Evolutionary conservation across 2,888 invertebrate species (phyloP), one percentile per base, ranked within the genome.

Genomic region (Perdita meconis): DNA sequence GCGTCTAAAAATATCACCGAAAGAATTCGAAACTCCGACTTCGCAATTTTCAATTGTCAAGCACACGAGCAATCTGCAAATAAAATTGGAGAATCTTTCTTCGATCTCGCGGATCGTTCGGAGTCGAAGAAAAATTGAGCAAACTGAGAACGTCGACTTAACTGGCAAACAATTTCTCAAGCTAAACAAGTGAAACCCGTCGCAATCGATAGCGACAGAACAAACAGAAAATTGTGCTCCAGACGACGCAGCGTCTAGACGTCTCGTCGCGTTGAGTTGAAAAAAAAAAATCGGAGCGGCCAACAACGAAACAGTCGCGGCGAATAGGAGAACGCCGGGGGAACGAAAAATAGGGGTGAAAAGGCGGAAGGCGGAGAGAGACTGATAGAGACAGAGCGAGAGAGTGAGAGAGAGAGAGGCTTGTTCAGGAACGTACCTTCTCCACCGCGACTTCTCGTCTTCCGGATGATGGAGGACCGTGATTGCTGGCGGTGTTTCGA

Each of bases 401-500:
- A n/a, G n/a, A 8, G 47, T 12, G 47, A 19, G 22, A 3, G 19
- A 47, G 13, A 36, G 10, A 2, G 26, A 30, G 5, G 13, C 26
- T n/a, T 30, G 30, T 4, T 30, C 13, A 13, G 40, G 47, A 26
- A 51, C 70, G 70, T 73, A 73, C 73, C 70, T 69, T 55, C 56
- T 77, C 59, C 67, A 68, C 68, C 68, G 67, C 61, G 73, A 30
- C 22, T 63, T 50, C n/a, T 44, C 53, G 57, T 53, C 26, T 42
- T 68, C 51, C 64, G 34, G 59, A 1, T 12, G 53, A 4, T 12
- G 34, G 13, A 57, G 40, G 36, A 22, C 19, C 19, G 6, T 22
- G 13, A 5, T 51, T 56, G 22, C 55, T 38, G 61, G 13, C 8
- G 44, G 12, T 10, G 34, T 10, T 1, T 36, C 13, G 26, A 24